Evolutionary conservation across 2,797 vertebrate species (phyloP).

Genomic region (Chelidonichthys spinosus): DNA sequence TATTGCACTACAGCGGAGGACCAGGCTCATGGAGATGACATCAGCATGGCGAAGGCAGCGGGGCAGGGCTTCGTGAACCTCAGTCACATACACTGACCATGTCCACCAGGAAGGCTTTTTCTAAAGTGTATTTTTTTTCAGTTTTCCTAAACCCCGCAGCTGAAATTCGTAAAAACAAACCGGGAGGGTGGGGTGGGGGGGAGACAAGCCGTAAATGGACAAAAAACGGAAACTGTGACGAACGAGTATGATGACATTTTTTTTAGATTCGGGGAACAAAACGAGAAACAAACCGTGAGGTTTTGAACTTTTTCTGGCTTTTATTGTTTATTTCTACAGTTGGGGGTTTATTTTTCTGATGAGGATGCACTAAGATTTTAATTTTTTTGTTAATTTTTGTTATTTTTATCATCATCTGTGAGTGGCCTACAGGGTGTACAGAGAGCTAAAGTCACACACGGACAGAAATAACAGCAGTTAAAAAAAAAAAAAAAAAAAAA

Average conservation of each 20-base stretch:
- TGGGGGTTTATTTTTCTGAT: constrained; percentile 84
- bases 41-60: constrained; percentile 81
- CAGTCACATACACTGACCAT: constrained; percentile 98
- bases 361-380: constrained; percentile 99
- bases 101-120: constrained; percentile 92
- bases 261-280: constrained; percentile 94
- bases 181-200: background rate
- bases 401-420: constrained; percentile 83
- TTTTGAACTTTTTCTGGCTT: constrained; percentile 91
- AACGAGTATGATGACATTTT: constrained; percentile 81
- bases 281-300: constrained; percentile 83
- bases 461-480: constrained; percentile 53
- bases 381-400: constrained; percentile 89
- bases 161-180: constrained; percentile 82
- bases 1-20: constrained; percentile 96
- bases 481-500: constrained; percentile 37
- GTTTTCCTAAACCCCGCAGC: constrained; percentile 88
- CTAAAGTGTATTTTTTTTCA: constrained; percentile 88
- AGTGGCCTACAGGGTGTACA: constrained; percentile 80
- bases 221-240: constrained; percentile 89
- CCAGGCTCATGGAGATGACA: constrained; percentile 76
- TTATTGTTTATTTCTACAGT: constrained; percentile 88
- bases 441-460: constrained; percentile 69
- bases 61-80: constrained; percentile 92
- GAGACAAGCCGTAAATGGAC: constrained; percentile 78